Evolutionary conservation across 2,797 vertebrate species (phyloP), one percentile per base, ranked within the genome.

Genomic region (Acipenser transmontanus): DNA sequence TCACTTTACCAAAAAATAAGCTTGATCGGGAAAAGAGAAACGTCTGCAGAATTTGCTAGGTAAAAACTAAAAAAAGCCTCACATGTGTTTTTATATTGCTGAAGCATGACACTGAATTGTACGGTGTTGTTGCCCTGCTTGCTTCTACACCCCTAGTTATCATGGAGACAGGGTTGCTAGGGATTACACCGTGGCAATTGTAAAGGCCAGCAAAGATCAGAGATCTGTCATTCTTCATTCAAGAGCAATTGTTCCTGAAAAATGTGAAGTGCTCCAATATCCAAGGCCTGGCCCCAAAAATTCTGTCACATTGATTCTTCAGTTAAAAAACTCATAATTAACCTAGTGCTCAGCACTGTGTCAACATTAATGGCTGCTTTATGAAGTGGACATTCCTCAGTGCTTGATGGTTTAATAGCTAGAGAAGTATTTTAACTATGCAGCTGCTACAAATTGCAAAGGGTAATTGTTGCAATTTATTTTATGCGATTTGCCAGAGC

Each of bases 381-480:
- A 88, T 89, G 84, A 89, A 88, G 86, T 88, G 86, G 88, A 89
- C 86, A 87, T 87, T 89, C 86, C 76, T 87, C 75, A 80, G 83
- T 81, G 86, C 88, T 89, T 88, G 82, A 81, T 81, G 20, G 59
- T 3, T 3, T 34, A 34, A 34, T 14, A 20, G 63, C 10, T 52
- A 57, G 12, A 61, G 17, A 51, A 56, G 65, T 59, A 17, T 57
- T 48, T 17, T 20, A 79, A 71, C 76, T 74, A 75, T 72, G 69
- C 73, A 66, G 73, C 52, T n/a, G 8, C 6, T 65, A 70, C 71
- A 72, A 74, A 78, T 77, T 68, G 73, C 73, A 71, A 80, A 69
- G 81, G 82, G 78, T 87, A 92, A 92, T 94, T 82, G 75, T 89
- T 88, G 90, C 87, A 91, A 95, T 94, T 93, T 92, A 93, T 92